phyloP scores from a whole-genome alignment of 2,797 vertebrate species.

The Mycteria americana region DNA sequence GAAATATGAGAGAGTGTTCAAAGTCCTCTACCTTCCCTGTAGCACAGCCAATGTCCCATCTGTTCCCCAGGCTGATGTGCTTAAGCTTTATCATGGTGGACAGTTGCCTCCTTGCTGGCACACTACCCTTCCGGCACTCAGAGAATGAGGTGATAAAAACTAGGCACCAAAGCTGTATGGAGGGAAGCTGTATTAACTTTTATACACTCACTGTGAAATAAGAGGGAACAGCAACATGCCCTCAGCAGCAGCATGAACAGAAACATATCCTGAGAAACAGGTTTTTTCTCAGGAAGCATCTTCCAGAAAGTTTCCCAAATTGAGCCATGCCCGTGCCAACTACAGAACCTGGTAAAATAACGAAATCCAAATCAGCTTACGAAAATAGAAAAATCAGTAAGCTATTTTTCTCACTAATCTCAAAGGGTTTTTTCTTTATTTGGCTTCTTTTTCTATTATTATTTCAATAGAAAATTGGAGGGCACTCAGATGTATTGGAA shows the following conservation, averaged over 20 bases:
- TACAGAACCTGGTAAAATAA: background rate
- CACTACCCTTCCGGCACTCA: background rate
- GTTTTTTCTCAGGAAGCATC: background rate
- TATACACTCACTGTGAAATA: background rate
- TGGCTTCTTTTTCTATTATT: background rate
- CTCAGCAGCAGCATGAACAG: background rate
- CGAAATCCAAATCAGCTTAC: background rate
- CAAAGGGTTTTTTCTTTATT: background rate
- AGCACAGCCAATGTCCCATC: background rate
- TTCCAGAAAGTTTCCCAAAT: background rate
- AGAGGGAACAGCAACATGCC: background rate
- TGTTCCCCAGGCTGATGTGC: background rate
- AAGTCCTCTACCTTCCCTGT: background rate
- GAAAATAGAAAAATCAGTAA: background rate
- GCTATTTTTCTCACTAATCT: background rate
- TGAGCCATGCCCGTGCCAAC: background rate
- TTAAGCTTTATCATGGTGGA: conserved; percentile 10
- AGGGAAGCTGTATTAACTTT: background rate
- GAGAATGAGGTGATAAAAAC: background rate
- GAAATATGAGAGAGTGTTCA: background rate
- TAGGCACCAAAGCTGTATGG: background rate
- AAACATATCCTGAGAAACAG: background rate
- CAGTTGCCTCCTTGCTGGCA: background rate
- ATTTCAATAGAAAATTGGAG: background rate
- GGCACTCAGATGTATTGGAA: background rate